Conservation (phyloP, 2,797 vertebrate species). For the Tangara arthus region DNA sequence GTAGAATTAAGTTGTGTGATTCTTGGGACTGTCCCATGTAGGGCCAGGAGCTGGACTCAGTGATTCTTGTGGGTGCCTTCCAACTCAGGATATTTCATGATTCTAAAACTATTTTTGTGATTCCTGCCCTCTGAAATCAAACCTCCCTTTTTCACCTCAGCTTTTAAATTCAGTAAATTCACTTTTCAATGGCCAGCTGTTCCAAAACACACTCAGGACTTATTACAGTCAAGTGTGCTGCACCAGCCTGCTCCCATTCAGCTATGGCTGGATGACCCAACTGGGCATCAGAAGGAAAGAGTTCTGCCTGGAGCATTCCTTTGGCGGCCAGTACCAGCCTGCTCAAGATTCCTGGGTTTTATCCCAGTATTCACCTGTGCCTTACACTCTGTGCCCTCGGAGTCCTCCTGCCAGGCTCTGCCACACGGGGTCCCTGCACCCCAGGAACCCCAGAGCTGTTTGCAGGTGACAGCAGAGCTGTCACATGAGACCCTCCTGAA, state of each 20-base stretch:
- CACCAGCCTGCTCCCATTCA: neutral
- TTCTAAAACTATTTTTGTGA: neutral
- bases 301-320: neutral
- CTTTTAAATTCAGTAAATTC: neutral
- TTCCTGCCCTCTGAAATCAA: neutral
- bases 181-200: neutral
- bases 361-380: neutral
- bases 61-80: neutral
- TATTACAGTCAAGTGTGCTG: neutral
- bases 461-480: neutral
- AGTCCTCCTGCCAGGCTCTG: neutral
- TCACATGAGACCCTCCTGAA: neutral
- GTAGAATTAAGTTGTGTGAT: neutral
- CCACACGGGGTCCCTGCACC: neutral
- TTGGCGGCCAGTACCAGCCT: neutral
- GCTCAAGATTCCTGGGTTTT: neutral
- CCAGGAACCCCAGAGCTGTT: neutral
- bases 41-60: neutral
- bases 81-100: neutral
- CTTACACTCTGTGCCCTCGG: neutral
- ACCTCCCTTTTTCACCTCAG: neutral
- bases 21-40: neutral
- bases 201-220: neutral
- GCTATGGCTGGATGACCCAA: neutral
- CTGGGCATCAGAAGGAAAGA: neutral